Percentiles rank a stretch among this genome's conserved stretches.
phyloP scores from a whole-genome alignment of 2,113 vertebrate genomes.

The Glaucidium brasilianum region DNA sequence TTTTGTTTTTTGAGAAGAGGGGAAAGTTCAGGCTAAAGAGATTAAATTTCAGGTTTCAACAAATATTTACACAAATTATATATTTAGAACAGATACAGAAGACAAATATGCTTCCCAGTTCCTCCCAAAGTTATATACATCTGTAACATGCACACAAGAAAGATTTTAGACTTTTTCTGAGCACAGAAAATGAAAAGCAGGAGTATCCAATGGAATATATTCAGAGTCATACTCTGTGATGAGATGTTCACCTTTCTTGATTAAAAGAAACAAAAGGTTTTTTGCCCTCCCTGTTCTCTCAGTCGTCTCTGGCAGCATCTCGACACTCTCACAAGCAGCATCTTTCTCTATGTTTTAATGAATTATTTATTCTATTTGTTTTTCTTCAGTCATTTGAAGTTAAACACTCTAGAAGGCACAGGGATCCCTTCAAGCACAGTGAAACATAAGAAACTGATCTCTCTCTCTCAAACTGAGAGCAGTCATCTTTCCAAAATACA shows the following conservation, averaged over 20 bases:
- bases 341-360: neutral
- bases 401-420: neutral
- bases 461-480: neutral
- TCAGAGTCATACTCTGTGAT: neutral
- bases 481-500: neutral
- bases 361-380: neutral
- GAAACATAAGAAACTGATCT: neutral
- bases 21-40: neutral
- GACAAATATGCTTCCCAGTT: neutral
- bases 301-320: neutral
- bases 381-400: neutral
- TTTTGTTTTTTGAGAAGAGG: neutral
- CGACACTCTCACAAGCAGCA: neutral
- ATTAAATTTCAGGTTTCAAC: neutral
- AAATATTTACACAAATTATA: neutral
- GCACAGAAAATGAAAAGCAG: neutral
- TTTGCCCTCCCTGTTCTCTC: neutral
- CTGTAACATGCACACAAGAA: neutral
- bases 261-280: neutral
- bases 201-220: neutral
- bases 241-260: neutral
- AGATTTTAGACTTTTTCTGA: neutral
- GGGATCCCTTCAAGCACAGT: neutral
- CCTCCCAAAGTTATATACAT: neutral
- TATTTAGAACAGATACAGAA: neutral